Percentiles rank a stretch among this genome's conserved stretches.
Evolutionary conservation across 2,888 invertebrate species (phyloP).

Genomic region (Brachyptera risi): DNA sequence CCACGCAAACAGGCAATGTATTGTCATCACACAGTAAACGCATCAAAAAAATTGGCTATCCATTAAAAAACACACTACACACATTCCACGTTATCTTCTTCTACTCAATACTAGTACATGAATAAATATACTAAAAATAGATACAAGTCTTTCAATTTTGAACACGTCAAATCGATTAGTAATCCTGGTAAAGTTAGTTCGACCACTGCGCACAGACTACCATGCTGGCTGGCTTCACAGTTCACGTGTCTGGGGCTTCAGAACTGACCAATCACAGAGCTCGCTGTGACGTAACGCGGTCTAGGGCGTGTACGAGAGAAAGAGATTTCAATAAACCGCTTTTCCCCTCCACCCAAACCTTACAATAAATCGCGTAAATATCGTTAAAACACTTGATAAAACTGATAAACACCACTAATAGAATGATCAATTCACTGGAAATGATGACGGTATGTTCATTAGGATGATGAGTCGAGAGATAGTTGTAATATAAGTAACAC

Average conservation of each 20-base stretch:
- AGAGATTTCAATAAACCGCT: neutral
- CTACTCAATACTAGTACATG: no score
- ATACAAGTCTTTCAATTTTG: neutral
- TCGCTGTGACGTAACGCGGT: constrained; percentile 45
- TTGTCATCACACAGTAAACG: constrained; percentile 16
- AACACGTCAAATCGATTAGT: constrained; percentile 18
- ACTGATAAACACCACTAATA: no score
- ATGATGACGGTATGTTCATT: no score
- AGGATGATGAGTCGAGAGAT: no score
- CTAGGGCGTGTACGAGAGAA: constrained; percentile 33
- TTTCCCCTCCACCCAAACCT: constrained; percentile 8
- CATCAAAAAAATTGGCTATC: neutral
- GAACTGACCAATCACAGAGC: constrained; percentile 42
- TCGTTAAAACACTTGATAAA: no score
- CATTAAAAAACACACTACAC: no score
- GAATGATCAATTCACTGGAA: no score
- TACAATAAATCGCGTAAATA: neutral
- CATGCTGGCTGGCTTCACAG: constrained; percentile 45
- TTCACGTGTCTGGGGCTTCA: constrained; percentile 48
- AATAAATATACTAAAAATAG: no score
- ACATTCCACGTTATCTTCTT: no score
- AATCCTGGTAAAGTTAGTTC: neutral
- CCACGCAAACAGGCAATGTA: constrained; percentile 44
- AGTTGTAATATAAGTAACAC: no score
- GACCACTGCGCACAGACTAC: constrained; percentile 48